These are phyloP conservation scores for Plebejus melissa DNA, from an alignment of 2,888 invertebrate genomes.

Conservation along the genomic window DNA sequence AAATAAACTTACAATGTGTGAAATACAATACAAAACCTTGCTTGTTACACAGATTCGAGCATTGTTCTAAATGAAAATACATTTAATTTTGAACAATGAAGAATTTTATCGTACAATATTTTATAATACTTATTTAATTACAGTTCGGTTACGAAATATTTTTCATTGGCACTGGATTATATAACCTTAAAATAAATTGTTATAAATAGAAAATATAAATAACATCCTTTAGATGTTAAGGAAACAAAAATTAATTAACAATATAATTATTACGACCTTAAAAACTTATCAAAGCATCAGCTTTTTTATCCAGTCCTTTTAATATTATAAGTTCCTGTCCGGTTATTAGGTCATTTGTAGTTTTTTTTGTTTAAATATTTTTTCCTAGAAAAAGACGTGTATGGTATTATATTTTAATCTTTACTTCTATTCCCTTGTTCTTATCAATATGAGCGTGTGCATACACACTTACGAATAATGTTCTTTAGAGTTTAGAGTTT, in stretches of 20 bases:
- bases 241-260: not conserved
- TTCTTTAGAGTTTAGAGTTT: not conserved
- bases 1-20: constrained; percentile 19
- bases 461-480: not conserved
- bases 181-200: not conserved
- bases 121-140: not conserved
- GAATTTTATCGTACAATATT: not conserved
- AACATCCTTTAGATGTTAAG: not conserved
- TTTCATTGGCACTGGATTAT: not conserved
- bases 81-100: not conserved
- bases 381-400: too few relatives aligned
- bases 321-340: not conserved
- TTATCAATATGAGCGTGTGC: too few relatives aligned
- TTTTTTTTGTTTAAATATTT: too few relatives aligned
- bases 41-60: not conserved
- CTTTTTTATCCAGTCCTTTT: not conserved
- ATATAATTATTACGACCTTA: not conserved
- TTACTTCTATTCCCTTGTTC: too few relatives aligned
- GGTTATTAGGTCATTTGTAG: too few relatives aligned
- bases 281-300: not conserved
- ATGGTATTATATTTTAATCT: too few relatives aligned
- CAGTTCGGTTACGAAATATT: constrained; percentile 1
- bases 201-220: not conserved
- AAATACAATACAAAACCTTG: constrained; percentile 25
- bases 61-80: not conserved